Conservation (phyloP, 2,888 invertebrate genomes). For the Eupithecia subfuscata region DNA sequence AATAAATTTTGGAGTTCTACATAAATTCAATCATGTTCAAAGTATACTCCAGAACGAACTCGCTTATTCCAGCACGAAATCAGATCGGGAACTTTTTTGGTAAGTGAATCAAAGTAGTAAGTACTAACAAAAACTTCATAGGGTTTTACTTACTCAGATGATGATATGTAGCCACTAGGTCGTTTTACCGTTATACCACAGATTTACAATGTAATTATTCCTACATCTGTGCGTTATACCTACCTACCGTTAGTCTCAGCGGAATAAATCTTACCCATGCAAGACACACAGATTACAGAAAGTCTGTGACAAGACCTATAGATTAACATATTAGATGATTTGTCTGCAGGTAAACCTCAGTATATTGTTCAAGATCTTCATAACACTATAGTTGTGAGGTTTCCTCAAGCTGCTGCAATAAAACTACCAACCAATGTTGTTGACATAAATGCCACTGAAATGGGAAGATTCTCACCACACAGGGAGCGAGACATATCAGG, state of each 20-base stretch:
- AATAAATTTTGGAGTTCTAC: not conserved
- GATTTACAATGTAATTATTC: too few species aligned
- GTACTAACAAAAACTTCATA: not conserved
- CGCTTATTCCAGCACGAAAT: constrained; percentile 27
- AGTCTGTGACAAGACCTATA: not conserved
- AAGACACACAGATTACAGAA: not conserved
- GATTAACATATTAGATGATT: not conserved
- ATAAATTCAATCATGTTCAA: constrained; percentile 37
- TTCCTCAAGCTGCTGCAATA: constrained; percentile 80
- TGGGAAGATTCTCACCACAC: constrained; percentile 86
- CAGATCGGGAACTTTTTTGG: constrained; percentile 32
- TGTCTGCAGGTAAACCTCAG: constrained; percentile 55
- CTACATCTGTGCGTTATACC: too few species aligned
- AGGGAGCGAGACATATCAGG: constrained; percentile 86
- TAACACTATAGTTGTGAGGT: constrained; percentile 73
- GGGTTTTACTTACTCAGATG: not conserved
- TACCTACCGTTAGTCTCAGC: not conserved
- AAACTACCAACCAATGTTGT: constrained; percentile 86
- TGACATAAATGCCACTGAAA: constrained; percentile 86
- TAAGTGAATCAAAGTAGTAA: constrained; percentile 25
- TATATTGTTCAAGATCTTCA: constrained; percentile 72
- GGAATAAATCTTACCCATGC: not conserved
- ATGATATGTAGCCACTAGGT: not conserved
- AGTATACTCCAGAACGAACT: constrained; percentile 36
- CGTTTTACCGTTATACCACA: not conserved